Percentiles rank a stretch among this genome's conserved stretches.
phyloP scores from a whole-genome alignment of 2,113 vertebrate species.

The Myotis lucifugus region DNA sequence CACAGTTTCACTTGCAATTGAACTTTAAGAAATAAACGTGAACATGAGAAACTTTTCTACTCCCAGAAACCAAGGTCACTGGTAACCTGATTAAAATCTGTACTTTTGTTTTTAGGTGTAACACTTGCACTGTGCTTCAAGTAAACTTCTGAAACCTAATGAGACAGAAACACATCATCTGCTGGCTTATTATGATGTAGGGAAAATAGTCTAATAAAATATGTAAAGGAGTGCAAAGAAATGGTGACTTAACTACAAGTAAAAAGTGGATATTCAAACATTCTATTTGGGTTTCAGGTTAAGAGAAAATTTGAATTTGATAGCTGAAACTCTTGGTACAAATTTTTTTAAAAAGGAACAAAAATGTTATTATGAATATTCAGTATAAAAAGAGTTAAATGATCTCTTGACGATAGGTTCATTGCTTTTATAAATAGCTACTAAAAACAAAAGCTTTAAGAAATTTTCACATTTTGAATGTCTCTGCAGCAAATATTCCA shows the following conservation, averaged over 20 bases:
- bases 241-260: not conserved
- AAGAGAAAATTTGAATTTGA: constrained; percentile 17
- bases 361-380: constrained; percentile 27
- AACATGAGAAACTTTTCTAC: not conserved
- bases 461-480: not conserved
- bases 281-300: not conserved
- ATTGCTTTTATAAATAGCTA: constrained; percentile 23
- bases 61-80: constrained; percentile 20
- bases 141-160: constrained; percentile 27
- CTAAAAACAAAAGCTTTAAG: constrained; percentile 31
- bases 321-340: not conserved
- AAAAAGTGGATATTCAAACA: constrained; percentile 42
- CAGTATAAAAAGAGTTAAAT: constrained; percentile 1
- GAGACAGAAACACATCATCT: not conserved
- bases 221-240: not conserved
- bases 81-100: constrained; percentile 38
- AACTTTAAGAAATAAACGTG: constrained; percentile 1
- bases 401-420: not conserved
- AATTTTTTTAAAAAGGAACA: not conserved
- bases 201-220: not conserved
- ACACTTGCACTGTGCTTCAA: not conserved
- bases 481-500: not conserved
- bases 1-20: not conserved
- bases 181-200: not conserved
- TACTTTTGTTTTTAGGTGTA: constrained; percentile 21